Conservation (phyloP, 2,888 invertebrate genomes). For the Callyntrura guangdongensis region DNA sequence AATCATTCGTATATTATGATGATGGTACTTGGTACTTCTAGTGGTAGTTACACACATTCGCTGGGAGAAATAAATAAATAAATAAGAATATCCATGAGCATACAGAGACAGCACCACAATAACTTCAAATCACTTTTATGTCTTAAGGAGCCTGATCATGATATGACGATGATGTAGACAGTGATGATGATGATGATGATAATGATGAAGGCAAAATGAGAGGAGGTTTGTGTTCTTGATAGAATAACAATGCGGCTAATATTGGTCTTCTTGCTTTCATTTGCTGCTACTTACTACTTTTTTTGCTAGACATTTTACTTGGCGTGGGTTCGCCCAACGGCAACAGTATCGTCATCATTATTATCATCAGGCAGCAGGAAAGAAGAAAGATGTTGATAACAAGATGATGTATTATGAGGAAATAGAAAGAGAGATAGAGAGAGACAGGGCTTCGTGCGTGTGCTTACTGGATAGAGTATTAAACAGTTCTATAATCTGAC, state of each 20-base stretch:
- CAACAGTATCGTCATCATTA: not conserved
- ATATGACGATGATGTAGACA: not conserved
- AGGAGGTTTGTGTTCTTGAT: not conserved
- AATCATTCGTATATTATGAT: not conserved
- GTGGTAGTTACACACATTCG: not conserved
- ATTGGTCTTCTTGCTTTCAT: slow-evolving; percentile 6
- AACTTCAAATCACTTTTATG: slow-evolving; percentile 44
- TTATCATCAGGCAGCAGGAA: not conserved
- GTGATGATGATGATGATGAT: slow-evolving; percentile 9
- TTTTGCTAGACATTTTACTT: not conserved
- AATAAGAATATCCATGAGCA: not conserved
- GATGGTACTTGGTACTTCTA: no score
- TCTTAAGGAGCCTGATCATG: slow-evolving; percentile 31
- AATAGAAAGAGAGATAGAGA: not conserved
- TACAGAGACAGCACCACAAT: not conserved
- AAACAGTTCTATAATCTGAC: not conserved
- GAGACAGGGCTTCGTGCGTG: no score
- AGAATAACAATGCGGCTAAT: slow-evolving; percentile 6
- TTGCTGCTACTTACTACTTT: not conserved
- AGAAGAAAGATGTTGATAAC: not conserved
- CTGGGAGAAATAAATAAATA: slow-evolving; percentile 4
- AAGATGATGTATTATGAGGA: not conserved
- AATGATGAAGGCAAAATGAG: no score
- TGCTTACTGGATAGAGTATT: not conserved
- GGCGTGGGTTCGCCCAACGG: slow-evolving; percentile 24